Conservation (phyloP, 1,140 invertebrate species). For the Leptinotarsa texana region DNA sequence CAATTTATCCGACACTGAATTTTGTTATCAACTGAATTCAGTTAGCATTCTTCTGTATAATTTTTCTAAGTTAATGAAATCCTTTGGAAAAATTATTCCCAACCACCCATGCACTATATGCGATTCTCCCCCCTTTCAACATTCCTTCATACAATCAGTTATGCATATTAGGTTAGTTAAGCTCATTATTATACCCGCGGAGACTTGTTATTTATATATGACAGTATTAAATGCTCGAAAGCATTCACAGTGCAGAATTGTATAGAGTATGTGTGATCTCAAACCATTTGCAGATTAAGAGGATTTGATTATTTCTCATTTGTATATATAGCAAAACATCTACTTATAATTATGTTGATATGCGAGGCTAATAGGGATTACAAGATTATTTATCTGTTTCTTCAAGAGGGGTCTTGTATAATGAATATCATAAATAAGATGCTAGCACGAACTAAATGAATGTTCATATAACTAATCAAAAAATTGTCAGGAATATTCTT, state of each 20-base stretch:
- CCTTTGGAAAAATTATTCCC: not conserved
- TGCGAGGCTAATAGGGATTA: slow-evolving; percentile 31
- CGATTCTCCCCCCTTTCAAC: slow-evolving; percentile 16
- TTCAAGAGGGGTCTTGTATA: slow-evolving; percentile 1
- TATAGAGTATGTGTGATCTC: slow-evolving; percentile 27
- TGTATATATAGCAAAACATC: slow-evolving; percentile 28
- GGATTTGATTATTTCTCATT: slow-evolving; percentile 42
- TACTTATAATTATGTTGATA: slow-evolving; percentile 28
- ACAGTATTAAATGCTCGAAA: slow-evolving; percentile 44
- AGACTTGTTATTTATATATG: slow-evolving; percentile 53
- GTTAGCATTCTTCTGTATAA: too few relatives aligned
- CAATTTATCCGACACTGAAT: too few relatives aligned
- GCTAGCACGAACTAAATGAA: too few relatives aligned
- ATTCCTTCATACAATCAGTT: slow-evolving; percentile 54
- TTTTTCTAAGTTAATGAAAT: not conserved
- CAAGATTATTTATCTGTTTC: slow-evolving; percentile 20
- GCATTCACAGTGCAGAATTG: slow-evolving; percentile 31
- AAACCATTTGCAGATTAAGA: slow-evolving; percentile 37
- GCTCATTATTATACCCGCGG: slow-evolving; percentile 54
- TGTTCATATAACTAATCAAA: too few relatives aligned
- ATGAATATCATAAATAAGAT: not conserved
- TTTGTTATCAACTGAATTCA: too few relatives aligned
- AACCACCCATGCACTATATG: slow-evolving; percentile 1
- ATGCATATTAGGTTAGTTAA: slow-evolving; percentile 56
- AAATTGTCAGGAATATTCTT: too few relatives aligned